phyloP scores from a whole-genome alignment of 2,888 invertebrate species.

The Tenthredo scrophulariae region DNA sequence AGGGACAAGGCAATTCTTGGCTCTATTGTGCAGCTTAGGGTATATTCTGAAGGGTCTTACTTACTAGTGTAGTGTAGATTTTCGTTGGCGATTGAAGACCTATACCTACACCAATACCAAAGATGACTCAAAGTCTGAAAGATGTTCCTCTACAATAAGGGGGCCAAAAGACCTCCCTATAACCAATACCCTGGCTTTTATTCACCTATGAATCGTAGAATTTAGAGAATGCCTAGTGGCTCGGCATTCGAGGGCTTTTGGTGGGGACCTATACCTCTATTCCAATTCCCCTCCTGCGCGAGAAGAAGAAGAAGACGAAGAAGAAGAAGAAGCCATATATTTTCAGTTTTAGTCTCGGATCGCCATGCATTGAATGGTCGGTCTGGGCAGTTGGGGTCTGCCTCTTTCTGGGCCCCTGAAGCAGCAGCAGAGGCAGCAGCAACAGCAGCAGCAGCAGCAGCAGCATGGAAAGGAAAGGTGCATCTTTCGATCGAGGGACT shows the following conservation, averaged over 20 bases:
- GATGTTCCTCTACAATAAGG: background rate
- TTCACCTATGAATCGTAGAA: conserved; percentile 47
- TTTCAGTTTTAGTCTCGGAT: conserved; percentile 51
- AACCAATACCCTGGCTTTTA: conserved; percentile 13
- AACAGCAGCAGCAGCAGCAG: background rate
- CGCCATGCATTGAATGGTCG: conserved; percentile 32
- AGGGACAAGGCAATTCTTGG: conserved; percentile 4
- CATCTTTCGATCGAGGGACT: conserved; percentile 47
- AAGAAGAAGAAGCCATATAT: conserved; percentile 47
- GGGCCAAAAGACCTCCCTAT: conserved; percentile 1
- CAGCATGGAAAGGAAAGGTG: conserved; percentile 35
- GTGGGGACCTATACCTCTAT: conserved; percentile 17
- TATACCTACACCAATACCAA: conserved; percentile 14
- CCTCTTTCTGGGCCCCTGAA: conserved; percentile 31
- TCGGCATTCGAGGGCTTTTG: conserved; percentile 9
- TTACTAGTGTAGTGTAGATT: background rate
- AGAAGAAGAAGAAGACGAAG: background rate
- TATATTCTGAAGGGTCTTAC: conserved; percentile 15
- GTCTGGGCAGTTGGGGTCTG: conserved; percentile 14
- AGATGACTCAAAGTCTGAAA: conserved; percentile 37
- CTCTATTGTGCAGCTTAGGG: background rate
- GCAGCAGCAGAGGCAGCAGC: background rate
- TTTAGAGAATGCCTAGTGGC: conserved; percentile 34
- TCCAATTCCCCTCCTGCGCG: conserved; percentile 5
- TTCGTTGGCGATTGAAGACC: conserved; percentile 11